These are phyloP conservation scores for Cydia pomonella DNA, from an alignment of 1,140 invertebrate species.

Conservation along the genomic window DNA sequence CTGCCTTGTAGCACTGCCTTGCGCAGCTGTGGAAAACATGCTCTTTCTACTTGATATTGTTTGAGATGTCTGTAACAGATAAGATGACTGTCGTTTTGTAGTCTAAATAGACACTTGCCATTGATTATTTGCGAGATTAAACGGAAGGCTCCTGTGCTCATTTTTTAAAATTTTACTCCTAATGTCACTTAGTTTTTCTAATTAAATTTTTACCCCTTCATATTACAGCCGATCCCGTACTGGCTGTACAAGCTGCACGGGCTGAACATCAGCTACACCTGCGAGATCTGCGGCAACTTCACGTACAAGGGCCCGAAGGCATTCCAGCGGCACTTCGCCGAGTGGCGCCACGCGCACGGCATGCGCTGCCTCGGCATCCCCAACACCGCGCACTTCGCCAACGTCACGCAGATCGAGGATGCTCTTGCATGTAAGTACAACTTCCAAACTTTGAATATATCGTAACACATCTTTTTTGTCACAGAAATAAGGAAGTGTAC, in stretches of 20 bases:
- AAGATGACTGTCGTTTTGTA: too few relatives aligned
- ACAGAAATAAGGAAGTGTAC: too few relatives aligned
- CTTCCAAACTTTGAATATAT: too few relatives aligned
- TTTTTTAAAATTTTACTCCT: too few relatives aligned
- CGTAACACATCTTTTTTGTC: background rate
- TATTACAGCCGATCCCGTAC: slow-evolving; percentile 87
- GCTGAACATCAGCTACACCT: slow-evolving; percentile 99
- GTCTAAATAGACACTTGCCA: background rate
- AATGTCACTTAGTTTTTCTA: too few relatives aligned
- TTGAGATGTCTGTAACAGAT: too few relatives aligned
- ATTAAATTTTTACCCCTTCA: slow-evolving; percentile 28
- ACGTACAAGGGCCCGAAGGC: slow-evolving; percentile 99
- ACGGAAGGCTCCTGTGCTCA: too few relatives aligned
- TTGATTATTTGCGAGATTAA: background rate
- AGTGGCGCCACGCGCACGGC: slow-evolving; percentile 99
- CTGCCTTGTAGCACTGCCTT: too few relatives aligned
- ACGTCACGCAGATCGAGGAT: slow-evolving; percentile 99
- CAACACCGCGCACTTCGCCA: slow-evolving; percentile 99
- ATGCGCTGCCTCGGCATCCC: slow-evolving; percentile 99
- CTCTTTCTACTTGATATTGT: too few relatives aligned
- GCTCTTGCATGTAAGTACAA: slow-evolving; percentile 90
- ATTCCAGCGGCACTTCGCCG: slow-evolving; percentile 99
- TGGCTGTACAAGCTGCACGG: slow-evolving; percentile 99
- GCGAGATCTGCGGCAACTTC: slow-evolving; percentile 99
- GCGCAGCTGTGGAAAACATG: too few relatives aligned